Evolutionary conservation across 1,140 invertebrate genomes (phyloP), one percentile per base, ranked within the genome.

Genomic region (Venustaconcha ellipsiformis): DNA sequence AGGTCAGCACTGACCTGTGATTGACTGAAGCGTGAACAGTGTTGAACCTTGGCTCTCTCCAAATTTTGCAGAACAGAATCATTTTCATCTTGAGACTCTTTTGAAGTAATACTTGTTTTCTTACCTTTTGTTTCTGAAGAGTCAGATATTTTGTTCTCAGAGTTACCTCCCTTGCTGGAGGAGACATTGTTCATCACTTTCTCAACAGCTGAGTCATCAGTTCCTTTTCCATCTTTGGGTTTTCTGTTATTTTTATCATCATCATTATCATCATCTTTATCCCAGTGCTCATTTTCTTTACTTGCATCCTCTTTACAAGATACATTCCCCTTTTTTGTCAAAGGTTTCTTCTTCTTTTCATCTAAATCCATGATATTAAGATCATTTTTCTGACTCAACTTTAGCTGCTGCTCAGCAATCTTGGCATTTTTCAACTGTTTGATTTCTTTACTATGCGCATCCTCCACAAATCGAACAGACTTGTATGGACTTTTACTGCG

Each of bases 391-490:
- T 48, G 37, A 48, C 30, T 12, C 3, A 17, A 4, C 57, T 72
- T 57, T 66, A 37, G 67, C 30, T 74, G 72, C 30, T 74, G 72
- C 62, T 74, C 37, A 62, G 66, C 72, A 57, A 74, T 74, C 56
- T 26, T 74, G 37, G 56, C 57, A 60, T 74, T 74, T 23, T 15
- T 30, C 23, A 74, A 26, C 30, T 74, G 57, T 57, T 74, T 74
- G n/a, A 74, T 67, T 20, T 74, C 72, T 68, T 74, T 74, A 30
- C 72, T 74, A 30, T 55, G 67, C 5, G 18, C 11, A 20, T 37
- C 37, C n/a, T 77, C 69, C 17, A 63, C 69, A 68, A 77, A 77
- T 20, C 70, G 60, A 8, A 77, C 75, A 60, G 75, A 77, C 58
- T 77, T 77, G 14, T 70, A 72, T 5, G 67, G 69, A 68, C 75